phyloP scores from a whole-genome alignment of 2,888 invertebrate species.

The Fragum fragum region DNA sequence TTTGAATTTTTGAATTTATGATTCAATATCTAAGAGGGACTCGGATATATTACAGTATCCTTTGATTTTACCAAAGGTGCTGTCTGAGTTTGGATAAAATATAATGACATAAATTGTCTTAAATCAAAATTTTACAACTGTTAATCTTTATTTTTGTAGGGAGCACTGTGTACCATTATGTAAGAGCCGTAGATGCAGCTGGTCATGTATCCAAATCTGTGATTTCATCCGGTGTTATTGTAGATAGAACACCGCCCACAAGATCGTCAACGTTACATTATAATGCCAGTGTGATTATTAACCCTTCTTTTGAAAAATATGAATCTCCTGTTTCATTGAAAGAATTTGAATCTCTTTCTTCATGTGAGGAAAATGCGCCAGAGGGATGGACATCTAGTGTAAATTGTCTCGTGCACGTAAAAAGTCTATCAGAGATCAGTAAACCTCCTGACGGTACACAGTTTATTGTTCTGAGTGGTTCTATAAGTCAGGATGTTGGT shows the following conservation, averaged over 20 bases:
- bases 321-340: neutral
- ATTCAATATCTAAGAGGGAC: no score
- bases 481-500: conserved; percentile 20
- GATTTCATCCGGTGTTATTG: conserved; percentile 45
- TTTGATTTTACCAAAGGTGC: no score
- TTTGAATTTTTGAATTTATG: no score
- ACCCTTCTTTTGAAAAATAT: conserved; percentile 47
- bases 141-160: no score
- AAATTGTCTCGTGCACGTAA: neutral
- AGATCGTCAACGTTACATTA: conserved; percentile 23
- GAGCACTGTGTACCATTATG: conserved; percentile 20
- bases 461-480: conserved; percentile 23
- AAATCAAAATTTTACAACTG: no score
- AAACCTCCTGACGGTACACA: conserved; percentile 26
- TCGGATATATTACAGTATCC: no score
- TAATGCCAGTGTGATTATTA: conserved; percentile 31
- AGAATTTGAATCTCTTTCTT: neutral
- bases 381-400: neutral
- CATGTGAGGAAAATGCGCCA: neutral
- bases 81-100: no score
- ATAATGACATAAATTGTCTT: no score
- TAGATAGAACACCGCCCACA: conserved; percentile 50
- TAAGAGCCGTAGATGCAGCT: conserved; percentile 46
- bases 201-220: conserved; percentile 45
- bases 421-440: neutral